phyloP scores from a whole-genome alignment of 2,113 vertebrate species.

The Phrynosoma platyrhinos region DNA sequence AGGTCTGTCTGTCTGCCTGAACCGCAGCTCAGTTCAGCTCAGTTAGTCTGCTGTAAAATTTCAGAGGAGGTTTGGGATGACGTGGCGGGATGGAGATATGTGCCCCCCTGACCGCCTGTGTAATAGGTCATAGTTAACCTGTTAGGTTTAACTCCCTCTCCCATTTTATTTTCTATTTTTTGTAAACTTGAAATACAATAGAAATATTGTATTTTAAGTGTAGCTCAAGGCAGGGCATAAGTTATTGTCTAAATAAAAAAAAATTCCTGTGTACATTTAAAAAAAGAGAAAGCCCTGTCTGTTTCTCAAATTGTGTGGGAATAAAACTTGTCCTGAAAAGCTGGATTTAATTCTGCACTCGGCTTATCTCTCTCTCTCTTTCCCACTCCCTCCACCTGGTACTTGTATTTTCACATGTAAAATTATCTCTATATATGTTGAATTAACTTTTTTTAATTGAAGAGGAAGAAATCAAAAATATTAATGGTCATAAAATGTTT shows the following conservation, averaged over 20 bases:
- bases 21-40: not conserved
- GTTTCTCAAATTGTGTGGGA: slow-evolving; percentile 65
- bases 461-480: slow-evolving; percentile 57
- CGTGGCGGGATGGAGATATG: not conserved
- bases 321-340: slow-evolving; percentile 71
- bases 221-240: slow-evolving; percentile 60
- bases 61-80: not conserved
- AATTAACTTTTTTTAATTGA: slow-evolving; percentile 83
- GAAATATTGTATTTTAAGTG: slow-evolving; percentile 27
- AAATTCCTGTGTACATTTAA: slow-evolving; percentile 61
- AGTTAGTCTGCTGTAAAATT: not conserved
- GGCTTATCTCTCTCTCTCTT: slow-evolving; percentile 44
- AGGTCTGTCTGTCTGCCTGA: not conserved
- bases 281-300: slow-evolving; percentile 23
- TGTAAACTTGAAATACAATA: slow-evolving; percentile 16
- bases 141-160: slow-evolving; percentile 11
- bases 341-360: slow-evolving; percentile 68
- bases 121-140: slow-evolving; percentile 30
- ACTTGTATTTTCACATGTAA: slow-evolving; percentile 78
- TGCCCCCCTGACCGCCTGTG: not conserved
- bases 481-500: slow-evolving; percentile 81
- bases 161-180: not conserved
- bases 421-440: slow-evolving; percentile 82
- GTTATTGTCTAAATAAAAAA: slow-evolving; percentile 68
- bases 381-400: slow-evolving; percentile 58